Conservation (phyloP, 2,888 invertebrate species). For the Cephus nigrinus region DNA sequence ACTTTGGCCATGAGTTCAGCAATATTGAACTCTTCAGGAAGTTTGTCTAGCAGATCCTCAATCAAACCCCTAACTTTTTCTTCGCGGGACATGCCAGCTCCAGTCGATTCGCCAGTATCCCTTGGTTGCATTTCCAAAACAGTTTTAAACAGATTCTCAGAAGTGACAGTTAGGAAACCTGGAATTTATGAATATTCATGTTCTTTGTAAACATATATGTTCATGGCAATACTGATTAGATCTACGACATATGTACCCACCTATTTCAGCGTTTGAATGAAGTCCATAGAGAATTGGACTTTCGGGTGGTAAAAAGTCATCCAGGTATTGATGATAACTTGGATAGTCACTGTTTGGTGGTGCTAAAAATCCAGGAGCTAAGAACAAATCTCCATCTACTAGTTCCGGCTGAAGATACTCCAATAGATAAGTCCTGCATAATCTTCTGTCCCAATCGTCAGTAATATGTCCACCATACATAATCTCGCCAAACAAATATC, state of each 20-base stretch:
- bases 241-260: constrained; percentile 55
- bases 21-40: constrained; percentile 90
- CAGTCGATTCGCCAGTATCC: constrained; percentile 79
- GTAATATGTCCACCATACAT: constrained; percentile 99
- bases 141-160: constrained; percentile 85
- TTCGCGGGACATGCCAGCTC: constrained; percentile 80
- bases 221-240: neutral
- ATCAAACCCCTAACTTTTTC: constrained; percentile 76
- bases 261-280: constrained; percentile 96
- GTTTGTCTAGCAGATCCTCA: constrained; percentile 89
- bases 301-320: constrained; percentile 86
- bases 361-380: constrained; percentile 86
- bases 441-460: constrained; percentile 93
- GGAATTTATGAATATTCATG: neutral
- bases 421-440: constrained; percentile 86
- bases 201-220: neutral
- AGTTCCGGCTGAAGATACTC: constrained; percentile 91
- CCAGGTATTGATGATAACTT: constrained; percentile 89
- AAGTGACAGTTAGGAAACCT: constrained; percentile 83
- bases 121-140: constrained; percentile 92
- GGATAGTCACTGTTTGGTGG: constrained; percentile 90
- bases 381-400: constrained; percentile 85
- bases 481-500: constrained; percentile 95
- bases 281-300: constrained; percentile 91
- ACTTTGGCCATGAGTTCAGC: constrained; percentile 84